phyloP scores from a whole-genome alignment of 2,888 invertebrate species.

The Meta bourneti region DNA sequence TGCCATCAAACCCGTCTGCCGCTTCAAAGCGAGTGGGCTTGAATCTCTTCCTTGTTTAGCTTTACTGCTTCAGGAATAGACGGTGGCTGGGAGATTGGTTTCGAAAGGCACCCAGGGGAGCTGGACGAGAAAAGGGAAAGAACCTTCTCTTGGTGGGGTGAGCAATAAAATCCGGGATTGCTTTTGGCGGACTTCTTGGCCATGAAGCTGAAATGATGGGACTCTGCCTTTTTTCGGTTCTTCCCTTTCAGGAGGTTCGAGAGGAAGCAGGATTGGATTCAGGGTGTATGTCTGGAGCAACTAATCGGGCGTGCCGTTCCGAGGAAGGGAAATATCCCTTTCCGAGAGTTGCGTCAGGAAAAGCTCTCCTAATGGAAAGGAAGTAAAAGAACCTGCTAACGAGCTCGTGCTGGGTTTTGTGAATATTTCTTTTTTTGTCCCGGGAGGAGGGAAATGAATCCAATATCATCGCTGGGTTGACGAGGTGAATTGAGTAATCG shows the following conservation, averaged over 20 bases:
- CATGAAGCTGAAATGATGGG: slow-evolving; percentile 23
- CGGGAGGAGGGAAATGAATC: too few species aligned
- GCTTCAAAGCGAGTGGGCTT: not conserved
- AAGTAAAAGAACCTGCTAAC: slow-evolving; percentile 28
- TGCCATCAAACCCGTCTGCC: not conserved
- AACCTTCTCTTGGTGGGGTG: slow-evolving; percentile 35
- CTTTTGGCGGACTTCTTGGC: slow-evolving; percentile 26
- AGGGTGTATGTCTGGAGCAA: slow-evolving; percentile 16
- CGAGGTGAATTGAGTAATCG: too few species aligned
- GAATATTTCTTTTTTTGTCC: too few species aligned
- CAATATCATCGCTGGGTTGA: too few species aligned
- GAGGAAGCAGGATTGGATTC: slow-evolving; percentile 26
- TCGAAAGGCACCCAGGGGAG: slow-evolving; percentile 53
- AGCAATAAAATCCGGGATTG: slow-evolving; percentile 67
- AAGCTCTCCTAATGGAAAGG: slow-evolving; percentile 43
- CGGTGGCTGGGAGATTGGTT: slow-evolving; percentile 46
- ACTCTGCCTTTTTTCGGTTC: not conserved
- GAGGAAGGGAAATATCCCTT: slow-evolving; percentile 27
- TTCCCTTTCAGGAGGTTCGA: not conserved
- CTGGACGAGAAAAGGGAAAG: slow-evolving; percentile 15
- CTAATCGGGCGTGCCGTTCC: slow-evolving; percentile 46
- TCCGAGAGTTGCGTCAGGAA: not conserved
- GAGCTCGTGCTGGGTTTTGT: slow-evolving; percentile 21
- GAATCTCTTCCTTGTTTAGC: slow-evolving; percentile 12
- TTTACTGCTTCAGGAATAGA: not conserved